These are phyloP conservation scores for Nysson spinosus DNA, from an alignment of 2,888 invertebrate genomes.

Conservation along the genomic window DNA sequence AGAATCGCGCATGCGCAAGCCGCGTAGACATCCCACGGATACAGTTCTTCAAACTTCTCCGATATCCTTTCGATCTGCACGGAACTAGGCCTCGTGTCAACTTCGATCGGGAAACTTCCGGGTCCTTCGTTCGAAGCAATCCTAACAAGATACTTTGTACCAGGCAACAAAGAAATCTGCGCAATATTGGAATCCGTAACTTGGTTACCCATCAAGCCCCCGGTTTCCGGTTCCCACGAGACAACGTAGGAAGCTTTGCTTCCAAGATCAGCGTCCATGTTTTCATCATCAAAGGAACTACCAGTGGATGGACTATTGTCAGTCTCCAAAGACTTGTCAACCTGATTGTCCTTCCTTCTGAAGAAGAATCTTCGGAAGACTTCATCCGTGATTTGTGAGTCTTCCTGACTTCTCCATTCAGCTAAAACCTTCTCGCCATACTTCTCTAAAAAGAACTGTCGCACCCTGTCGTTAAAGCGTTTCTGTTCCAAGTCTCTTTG, in stretches of 20 bases:
- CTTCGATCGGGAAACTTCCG: conserved; percentile 73
- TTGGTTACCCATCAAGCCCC: conserved; percentile 75
- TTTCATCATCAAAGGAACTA: conserved; percentile 43
- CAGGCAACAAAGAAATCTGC: conserved; percentile 73
- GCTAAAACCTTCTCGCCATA: conserved; percentile 70
- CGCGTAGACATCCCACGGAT: conserved; percentile 61
- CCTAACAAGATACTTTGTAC: conserved; percentile 72
- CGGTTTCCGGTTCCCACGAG: conserved; percentile 74
- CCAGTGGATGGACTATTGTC: conserved; percentile 60
- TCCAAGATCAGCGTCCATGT: conserved; percentile 21
- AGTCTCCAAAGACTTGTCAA: conserved; percentile 47
- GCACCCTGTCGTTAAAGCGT: conserved; percentile 68
- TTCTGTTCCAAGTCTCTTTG: conserved; percentile 67
- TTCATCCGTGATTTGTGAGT: conserved; percentile 68
- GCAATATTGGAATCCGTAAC: conserved; percentile 71
- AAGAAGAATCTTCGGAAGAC: conserved; percentile 72
- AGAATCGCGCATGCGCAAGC: conserved; percentile 57
- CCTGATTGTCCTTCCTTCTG: conserved; percentile 59
- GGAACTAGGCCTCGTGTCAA: conserved; percentile 69
- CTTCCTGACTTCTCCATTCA: conserved; percentile 69
- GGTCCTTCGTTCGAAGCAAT: conserved; percentile 74
- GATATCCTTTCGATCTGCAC: conserved; percentile 64
- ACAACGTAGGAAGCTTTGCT: conserved; percentile 69
- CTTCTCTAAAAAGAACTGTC: conserved; percentile 70
- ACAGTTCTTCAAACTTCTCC: conserved; percentile 54